phyloP scores from a whole-genome alignment of 1,140 invertebrate species.

The Penaeus chinensis region DNA sequence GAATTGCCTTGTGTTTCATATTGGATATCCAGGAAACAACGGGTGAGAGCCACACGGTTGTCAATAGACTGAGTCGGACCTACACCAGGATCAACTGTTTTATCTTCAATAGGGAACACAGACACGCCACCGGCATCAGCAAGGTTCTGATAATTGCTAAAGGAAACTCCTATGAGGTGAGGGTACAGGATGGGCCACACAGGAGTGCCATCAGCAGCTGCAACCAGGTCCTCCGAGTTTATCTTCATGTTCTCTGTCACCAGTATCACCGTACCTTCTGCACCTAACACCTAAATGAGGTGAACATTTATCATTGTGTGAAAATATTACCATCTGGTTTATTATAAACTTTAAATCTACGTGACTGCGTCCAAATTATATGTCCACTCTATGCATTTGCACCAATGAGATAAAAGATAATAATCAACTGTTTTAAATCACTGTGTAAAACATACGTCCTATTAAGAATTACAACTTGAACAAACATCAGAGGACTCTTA shows the following conservation, averaged over 20 bases:
- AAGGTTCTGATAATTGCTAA: not conserved
- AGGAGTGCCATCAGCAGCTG: not conserved
- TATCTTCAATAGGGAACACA: slow-evolving; percentile 1
- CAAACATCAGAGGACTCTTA: not conserved
- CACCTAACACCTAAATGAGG: not conserved
- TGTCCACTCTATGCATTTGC: too few relatives aligned
- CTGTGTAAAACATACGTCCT: not conserved
- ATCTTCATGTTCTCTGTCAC: slow-evolving; percentile 18
- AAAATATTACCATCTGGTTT: not conserved
- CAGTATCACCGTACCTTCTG: slow-evolving; percentile 7
- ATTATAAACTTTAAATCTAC: too few relatives aligned
- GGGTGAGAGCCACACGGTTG: not conserved
- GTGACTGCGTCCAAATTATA: too few relatives aligned
- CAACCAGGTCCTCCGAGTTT: not conserved
- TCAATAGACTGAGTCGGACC: not conserved
- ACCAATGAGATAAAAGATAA: too few relatives aligned
- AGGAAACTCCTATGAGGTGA: not conserved
- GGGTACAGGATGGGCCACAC: slow-evolving; percentile 31
- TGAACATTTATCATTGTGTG: too few relatives aligned
- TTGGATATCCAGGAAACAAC: not conserved
- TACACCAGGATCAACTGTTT: not conserved
- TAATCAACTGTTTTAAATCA: too few relatives aligned
- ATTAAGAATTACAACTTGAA: too few relatives aligned
- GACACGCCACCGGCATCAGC: slow-evolving; percentile 8
- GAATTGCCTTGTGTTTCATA: not conserved